These are phyloP conservation scores for Hypena proboscidalis DNA, from an alignment of 2,888 invertebrate species.

Conservation along the genomic window DNA sequence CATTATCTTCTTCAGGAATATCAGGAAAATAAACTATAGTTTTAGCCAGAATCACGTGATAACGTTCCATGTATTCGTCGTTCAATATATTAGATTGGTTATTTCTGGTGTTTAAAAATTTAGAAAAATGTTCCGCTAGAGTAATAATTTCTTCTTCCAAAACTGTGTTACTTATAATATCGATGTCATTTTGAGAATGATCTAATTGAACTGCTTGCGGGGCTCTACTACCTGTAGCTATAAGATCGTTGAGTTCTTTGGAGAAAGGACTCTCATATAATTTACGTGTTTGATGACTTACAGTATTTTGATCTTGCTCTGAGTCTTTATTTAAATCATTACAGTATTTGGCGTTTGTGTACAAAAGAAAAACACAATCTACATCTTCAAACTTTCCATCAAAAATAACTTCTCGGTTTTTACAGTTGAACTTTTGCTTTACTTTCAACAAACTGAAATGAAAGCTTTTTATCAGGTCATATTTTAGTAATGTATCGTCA, in stretches of 20 bases:
- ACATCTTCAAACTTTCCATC: constrained; percentile 13
- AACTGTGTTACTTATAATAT: constrained; percentile 19
- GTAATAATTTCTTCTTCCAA: constrained; percentile 16
- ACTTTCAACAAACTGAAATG: constrained; percentile 14
- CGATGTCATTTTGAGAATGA: constrained; percentile 13
- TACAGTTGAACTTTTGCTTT: constrained; percentile 12
- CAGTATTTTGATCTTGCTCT: neutral
- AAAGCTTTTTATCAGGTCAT: constrained; percentile 6
- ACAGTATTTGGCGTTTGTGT: constrained; percentile 26
- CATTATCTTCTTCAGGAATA: constrained; percentile 8
- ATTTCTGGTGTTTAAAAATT: constrained; percentile 9
- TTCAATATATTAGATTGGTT: constrained; percentile 13
- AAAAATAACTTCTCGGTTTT: constrained; percentile 16
- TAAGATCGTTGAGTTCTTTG: constrained; percentile 7
- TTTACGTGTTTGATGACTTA: neutral
- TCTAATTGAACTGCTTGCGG: constrained; percentile 6
- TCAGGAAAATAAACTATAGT: constrained; percentile 20
- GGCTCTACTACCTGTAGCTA: constrained; percentile 20
- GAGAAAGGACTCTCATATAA: neutral
- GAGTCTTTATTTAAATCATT: constrained; percentile 11
- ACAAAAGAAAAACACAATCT: constrained; percentile 29
- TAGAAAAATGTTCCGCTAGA: constrained; percentile 16
- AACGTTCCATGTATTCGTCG: constrained; percentile 23
- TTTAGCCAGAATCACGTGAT: constrained; percentile 25
- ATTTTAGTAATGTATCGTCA: constrained; percentile 2